Evolutionary conservation across 2,888 invertebrate genomes (phyloP).

Genomic region (Seira ritae): DNA sequence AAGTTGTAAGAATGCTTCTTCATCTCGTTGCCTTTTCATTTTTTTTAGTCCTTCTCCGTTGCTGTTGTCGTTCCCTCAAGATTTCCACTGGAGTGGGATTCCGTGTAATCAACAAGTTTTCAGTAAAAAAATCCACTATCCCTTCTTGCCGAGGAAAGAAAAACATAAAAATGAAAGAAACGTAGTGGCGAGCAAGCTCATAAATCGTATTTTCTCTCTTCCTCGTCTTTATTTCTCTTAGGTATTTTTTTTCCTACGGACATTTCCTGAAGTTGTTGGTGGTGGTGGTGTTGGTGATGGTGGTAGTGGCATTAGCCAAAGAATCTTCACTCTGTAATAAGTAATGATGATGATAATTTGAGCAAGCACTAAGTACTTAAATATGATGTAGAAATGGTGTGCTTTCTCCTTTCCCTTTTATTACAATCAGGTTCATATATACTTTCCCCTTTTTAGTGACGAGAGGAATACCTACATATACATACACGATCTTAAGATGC

Average conservation of each 20-base stretch:
- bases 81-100: conserved; percentile 54
- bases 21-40: not conserved
- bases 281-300: conserved; percentile 5
- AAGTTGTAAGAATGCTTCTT: not conserved
- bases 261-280: conserved; percentile 2
- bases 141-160: conserved; percentile 2
- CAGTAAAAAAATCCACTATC: conserved; percentile 48
- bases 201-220: conserved; percentile 36
- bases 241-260: not conserved
- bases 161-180: conserved; percentile 13
- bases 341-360: not conserved
- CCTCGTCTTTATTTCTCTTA: not conserved
- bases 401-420: not conserved
- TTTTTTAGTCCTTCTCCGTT: not conserved
- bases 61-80: conserved; percentile 52
- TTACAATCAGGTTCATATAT: too few species aligned
- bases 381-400: conserved; percentile 23
- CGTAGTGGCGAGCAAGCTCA: conserved; percentile 8
- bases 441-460: too few species aligned
- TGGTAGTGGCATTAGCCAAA: conserved; percentile 3
- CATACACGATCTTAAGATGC: too few species aligned
- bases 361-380: conserved; percentile 18
- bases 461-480: too few species aligned
- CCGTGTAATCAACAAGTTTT: conserved; percentile 64
- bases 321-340: conserved; percentile 3